phyloP scores from a whole-genome alignment of 1,140 invertebrate genomes.

The Heliconius hermathena region DNA sequence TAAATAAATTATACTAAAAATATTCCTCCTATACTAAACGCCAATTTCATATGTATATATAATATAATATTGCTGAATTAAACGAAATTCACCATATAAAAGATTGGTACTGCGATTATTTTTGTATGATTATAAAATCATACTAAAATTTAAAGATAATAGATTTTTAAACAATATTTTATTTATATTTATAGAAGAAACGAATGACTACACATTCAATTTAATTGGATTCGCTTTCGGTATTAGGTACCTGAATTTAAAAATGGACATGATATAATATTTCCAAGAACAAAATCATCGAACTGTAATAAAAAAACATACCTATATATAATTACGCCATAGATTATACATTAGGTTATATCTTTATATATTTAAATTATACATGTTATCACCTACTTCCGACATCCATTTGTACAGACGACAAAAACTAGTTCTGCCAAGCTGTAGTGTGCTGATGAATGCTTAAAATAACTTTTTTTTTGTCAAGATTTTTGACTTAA shows the following conservation, averaged over 20 bases:
- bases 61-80: too few species aligned
- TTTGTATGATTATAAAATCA: too few species aligned
- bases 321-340: neutral
- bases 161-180: too few species aligned
- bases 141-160: too few species aligned
- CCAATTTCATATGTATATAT: too few species aligned
- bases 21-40: too few species aligned
- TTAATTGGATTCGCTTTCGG: too few species aligned
- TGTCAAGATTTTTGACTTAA: neutral
- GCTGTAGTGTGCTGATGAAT: neutral
- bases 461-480: neutral
- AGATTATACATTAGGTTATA: neutral
- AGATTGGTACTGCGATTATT: too few species aligned
- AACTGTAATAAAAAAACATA: neutral
- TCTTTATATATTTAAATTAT: neutral
- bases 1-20: too few species aligned
- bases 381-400: neutral
- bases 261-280: neutral
- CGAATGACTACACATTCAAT: too few species aligned
- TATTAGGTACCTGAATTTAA: neutral
- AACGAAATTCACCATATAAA: too few species aligned
- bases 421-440: neutral
- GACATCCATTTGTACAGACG: neutral
- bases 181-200: too few species aligned
- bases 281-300: neutral